Evolutionary conservation across 1,140 invertebrate genomes (phyloP).

Genomic region (Drosophila ogumai): DNA sequence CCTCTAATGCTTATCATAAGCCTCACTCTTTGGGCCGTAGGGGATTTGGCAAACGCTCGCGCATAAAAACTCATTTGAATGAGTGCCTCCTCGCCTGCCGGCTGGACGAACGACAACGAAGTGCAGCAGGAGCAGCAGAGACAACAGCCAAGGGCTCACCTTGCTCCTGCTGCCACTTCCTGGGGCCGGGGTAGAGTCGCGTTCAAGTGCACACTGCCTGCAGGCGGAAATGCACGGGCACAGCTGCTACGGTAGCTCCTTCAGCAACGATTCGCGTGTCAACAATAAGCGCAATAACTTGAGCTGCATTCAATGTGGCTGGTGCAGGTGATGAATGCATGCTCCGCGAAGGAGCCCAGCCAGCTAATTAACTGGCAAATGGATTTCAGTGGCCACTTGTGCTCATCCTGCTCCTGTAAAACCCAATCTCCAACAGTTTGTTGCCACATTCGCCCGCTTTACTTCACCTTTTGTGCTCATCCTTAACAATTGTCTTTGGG

Average conservation of each 20-base stretch:
- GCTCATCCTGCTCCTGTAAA: constrained; percentile 30
- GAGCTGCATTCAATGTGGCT: constrained; percentile 69
- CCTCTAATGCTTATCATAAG: constrained; percentile 13
- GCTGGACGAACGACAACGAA: constrained; percentile 60
- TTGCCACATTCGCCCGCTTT: constrained; percentile 27
- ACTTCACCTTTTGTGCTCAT: constrained; percentile 7
- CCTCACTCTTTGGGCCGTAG: constrained; percentile 22
- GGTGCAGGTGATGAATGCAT: constrained; percentile 38
- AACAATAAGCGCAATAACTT: constrained; percentile 83
- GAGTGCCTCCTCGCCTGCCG: constrained; percentile 59
- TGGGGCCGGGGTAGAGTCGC: constrained; percentile 10
- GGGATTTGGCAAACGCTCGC: constrained; percentile 60
- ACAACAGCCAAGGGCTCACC: constrained; percentile 46
- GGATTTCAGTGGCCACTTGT: constrained; percentile 61
- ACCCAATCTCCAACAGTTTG: constrained; percentile 30
- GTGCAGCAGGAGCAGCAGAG: constrained; percentile 48
- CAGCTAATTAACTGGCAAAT: constrained; percentile 80
- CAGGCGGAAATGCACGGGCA: constrained; percentile 61
- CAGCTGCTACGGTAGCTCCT: constrained; percentile 54
- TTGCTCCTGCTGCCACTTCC: constrained; percentile 15
- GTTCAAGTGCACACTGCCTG: constrained; percentile 73
- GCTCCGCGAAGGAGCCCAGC: constrained; percentile 27
- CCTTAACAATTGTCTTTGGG: constrained; percentile 5
- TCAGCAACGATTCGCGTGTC: constrained; percentile 71
- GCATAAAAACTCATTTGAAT: constrained; percentile 82